Evolutionary conservation across 2,113 vertebrate species (phyloP), one percentile per base, ranked within the genome.

Genomic region (Syngnathus floridae): DNA sequence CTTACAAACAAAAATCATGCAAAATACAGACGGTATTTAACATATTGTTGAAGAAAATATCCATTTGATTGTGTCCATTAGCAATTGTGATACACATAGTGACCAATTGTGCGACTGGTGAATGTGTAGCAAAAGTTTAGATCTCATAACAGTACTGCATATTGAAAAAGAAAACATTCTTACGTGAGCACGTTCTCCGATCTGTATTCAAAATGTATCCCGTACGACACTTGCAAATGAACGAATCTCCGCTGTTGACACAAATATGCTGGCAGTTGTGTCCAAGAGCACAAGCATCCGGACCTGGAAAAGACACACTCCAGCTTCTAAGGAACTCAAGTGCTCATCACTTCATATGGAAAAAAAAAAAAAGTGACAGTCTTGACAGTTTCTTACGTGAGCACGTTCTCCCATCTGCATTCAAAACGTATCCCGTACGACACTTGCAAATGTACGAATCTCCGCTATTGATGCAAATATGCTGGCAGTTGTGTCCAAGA

Each of bases 181-280:
- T 84, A 87, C 84, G 79, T 79, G 92, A 90, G 64, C 92, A 93
- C 0, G 90, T 92, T 76, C 84, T 92, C 71, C 67, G 54, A 65
- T 93, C 91, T 66, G 81, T 70, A 49, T 92, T 93, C 80, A 94
- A 68, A 48, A 77, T 66, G 48, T 91, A 93, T 35, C 90, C 90
- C 64, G 73, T 70, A 0, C 37, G 84, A 84, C 92, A 93, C 72
- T 86, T 75, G 67, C 92, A 93, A 38, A 65, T 72, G 26, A 87
- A 83, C 0, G 76, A 91, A 3, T 72, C 77, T 0, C 79, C 77
- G 40, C 67, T 87, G 16, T 74, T 88, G 72, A 90, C 81, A 67
- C 90, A 93, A 58, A 89, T 66, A 1, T 93, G 92, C 62, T 92
- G 87, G 65, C 93, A 94, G 37, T 84, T 81, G 0, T 89, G 90